Evolutionary conservation across 2,113 vertebrate genomes (phyloP), one percentile per base, ranked within the genome.

Genomic region (Pantherophis guttatus): DNA sequence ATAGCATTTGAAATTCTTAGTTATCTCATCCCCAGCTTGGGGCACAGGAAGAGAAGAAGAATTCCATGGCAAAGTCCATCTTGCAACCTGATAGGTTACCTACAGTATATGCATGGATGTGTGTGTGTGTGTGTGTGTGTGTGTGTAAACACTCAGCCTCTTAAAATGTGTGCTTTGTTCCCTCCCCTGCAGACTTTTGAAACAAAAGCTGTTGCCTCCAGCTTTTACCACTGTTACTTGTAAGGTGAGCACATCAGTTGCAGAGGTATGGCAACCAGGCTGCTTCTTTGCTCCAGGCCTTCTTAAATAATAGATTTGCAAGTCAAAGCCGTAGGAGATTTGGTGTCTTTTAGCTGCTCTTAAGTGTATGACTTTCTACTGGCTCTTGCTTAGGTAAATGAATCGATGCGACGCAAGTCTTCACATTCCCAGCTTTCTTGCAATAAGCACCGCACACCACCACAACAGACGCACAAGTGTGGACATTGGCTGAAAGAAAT

Each of bases 291-390:
- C 95, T 96, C 96, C 96, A 95, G 95, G 97, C 97, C 97, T 95
- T 96, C 97, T 97, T 99, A 98, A 99, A 99, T 99, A 98, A 99
- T 99, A 98, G 98, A 99, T 98, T 94, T 96, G 93, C 96, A 96
- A 97, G 97, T 98, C 97, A 97, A 97, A 96, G 97, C 97, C 93
- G 2, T 96, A 96, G 97, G 97, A 97, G 98, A 98, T 99, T 98
- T 97, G 95, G 98, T 99, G 98, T 98, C 98, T 97, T 94, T 94
- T 96, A 96, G 95, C 96, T 93, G 94, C 97, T 98, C 95, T 96
- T 97, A 96, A 94, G 97, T 93, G 94, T 96, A 95, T 93, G 97
- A 97, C 97, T 95, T 96, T 97, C 97, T 97, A 97, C 97, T 96
- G 96, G 97, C 96, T 88, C 93, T 96, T 98, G 97, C 96, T 97